Evolutionary conservation across 2,113 vertebrate species (phyloP).

Genomic region (Centropus bengalensis): DNA sequence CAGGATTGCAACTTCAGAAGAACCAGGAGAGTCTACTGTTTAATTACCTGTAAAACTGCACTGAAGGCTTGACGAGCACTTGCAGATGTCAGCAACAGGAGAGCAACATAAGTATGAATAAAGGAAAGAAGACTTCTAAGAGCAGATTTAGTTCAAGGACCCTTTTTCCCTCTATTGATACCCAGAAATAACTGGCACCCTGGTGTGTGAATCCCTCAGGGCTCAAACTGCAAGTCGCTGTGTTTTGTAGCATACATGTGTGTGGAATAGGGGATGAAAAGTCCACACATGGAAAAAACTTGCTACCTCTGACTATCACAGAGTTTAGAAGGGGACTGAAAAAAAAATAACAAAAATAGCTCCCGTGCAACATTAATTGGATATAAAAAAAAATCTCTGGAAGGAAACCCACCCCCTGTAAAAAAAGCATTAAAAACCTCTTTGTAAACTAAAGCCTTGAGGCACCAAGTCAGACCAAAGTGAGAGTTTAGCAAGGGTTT

Average conservation of each 20-base stretch:
- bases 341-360: neutral
- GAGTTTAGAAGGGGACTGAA: neutral
- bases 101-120: neutral
- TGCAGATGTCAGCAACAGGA: neutral
- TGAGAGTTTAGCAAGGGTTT: neutral
- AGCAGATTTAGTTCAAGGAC: neutral
- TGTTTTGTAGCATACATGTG: accelerated
- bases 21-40: neutral
- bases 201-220: neutral
- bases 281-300: neutral
- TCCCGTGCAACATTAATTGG: neutral
- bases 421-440: neutral
- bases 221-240: neutral
- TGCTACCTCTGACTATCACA: neutral
- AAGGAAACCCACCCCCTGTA: neutral
- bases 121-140: neutral
- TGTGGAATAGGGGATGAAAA: neutral
- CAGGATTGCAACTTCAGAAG: neutral
- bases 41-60: neutral
- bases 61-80: neutral
- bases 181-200: neutral
- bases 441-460: neutral
- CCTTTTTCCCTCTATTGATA: neutral
- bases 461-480: neutral
- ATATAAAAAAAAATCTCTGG: neutral